Conservation (phyloP, 2,797 vertebrate species). For the Alcedo quadribrachys region DNA sequence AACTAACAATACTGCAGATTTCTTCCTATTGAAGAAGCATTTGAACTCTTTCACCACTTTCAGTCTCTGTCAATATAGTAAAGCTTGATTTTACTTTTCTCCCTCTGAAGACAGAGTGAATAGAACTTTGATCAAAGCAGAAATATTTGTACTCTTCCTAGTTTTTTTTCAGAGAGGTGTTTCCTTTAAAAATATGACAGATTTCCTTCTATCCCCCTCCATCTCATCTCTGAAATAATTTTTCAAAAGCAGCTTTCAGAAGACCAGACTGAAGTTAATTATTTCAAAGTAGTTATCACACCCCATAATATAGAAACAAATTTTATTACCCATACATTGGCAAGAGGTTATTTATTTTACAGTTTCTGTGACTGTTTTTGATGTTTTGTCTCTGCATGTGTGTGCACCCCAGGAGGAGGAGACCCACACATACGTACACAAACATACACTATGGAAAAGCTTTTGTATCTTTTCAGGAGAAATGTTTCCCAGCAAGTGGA, state of each 20-base stretch:
- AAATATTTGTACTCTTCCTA: not conserved
- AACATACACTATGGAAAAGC: not conserved
- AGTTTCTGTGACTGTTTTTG: not conserved
- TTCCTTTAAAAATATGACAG: conserved; percentile 5
- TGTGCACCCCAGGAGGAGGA: not conserved
- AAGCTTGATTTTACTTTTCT: conserved; percentile 16
- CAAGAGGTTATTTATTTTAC: not conserved
- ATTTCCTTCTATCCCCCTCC: not conserved
- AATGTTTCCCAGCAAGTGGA: not conserved
- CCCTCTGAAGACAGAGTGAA: not conserved
- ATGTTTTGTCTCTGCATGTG: not conserved
- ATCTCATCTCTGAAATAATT: conserved; percentile 25
- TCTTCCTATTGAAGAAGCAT: not conserved
- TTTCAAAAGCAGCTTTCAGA: not conserved
- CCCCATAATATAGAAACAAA: not conserved
- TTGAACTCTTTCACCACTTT: not conserved
- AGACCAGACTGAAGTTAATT: conserved; percentile 4
- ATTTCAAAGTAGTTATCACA: not conserved
- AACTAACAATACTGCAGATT: not conserved
- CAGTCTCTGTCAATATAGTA: not conserved
- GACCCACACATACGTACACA: not conserved
- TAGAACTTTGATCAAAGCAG: not conserved
- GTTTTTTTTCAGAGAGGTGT: not conserved
- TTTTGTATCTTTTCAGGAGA: not conserved
- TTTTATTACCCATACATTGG: not conserved